A percentile compares a stretch with the other conserved stretches of the same genome.
phyloP scores from a whole-genome alignment of 2,888 invertebrate species.

The Sarcophaga caerulescens region DNA sequence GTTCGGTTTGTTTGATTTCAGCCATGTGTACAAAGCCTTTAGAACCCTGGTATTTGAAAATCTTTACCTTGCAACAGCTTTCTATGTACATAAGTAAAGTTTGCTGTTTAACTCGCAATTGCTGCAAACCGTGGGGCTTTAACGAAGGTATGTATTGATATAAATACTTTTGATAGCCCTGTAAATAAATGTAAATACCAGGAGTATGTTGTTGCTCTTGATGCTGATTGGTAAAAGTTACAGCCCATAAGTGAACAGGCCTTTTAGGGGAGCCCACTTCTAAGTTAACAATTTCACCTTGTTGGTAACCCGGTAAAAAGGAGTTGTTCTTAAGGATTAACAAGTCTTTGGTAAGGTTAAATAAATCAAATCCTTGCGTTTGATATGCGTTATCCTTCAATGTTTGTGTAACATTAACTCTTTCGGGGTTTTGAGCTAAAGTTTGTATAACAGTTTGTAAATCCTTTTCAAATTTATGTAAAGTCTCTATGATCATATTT shows the following conservation, averaged over 20 bases:
- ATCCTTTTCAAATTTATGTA: conserved; percentile 71
- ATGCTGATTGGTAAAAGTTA: conserved; percentile 71
- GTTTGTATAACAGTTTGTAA: conserved; percentile 39
- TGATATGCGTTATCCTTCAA: background rate
- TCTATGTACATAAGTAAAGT: conserved; percentile 82
- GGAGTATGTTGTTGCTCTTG: conserved; percentile 71
- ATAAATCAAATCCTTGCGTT: background rate
- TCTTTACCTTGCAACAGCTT: conserved; percentile 73
- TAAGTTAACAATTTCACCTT: conserved; percentile 69
- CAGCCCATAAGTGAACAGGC: conserved; percentile 78
- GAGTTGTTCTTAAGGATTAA: conserved; percentile 23
- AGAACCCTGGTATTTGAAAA: conserved; percentile 78
- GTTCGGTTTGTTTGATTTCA: conserved; percentile 67
- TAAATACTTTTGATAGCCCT: conserved; percentile 71
- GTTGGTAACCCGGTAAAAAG: conserved; percentile 42
- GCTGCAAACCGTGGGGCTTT: conserved; percentile 81
- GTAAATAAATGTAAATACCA: conserved; percentile 81
- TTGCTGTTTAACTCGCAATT: conserved; percentile 80
- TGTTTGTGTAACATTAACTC: background rate
- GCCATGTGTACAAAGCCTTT: conserved; percentile 79
- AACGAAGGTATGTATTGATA: conserved; percentile 79
- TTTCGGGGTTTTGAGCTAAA: too few relatives aligned
- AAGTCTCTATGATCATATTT: conserved; percentile 71
- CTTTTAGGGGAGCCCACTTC: conserved; percentile 53
- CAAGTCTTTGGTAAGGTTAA: background rate